Evolutionary conservation across 2,797 vertebrate species (phyloP).

Genomic region (Synanceia verrucosa): DNA sequence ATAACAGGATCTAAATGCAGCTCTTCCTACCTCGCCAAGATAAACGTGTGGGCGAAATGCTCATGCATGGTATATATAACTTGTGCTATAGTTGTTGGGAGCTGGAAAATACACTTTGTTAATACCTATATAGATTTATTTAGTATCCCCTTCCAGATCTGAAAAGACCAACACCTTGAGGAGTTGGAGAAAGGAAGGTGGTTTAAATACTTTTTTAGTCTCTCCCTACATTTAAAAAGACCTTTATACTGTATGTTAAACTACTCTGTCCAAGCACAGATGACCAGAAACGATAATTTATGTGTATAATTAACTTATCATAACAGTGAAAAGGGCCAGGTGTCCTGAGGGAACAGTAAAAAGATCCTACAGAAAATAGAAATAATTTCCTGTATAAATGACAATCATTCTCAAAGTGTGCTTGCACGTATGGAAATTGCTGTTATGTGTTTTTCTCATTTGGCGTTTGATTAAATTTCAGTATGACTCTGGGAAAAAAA

Average conservation of each 20-base stretch:
- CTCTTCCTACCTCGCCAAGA: conserved; percentile 65
- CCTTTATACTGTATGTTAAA: conserved; percentile 56
- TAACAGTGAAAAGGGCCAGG: conserved; percentile 73
- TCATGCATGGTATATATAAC: conserved; percentile 42
- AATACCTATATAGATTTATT: conserved; percentile 24
- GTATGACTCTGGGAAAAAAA: conserved; percentile 44
- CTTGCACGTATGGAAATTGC: conserved; percentile 61
- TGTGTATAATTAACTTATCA: conserved; percentile 75
- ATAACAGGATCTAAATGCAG: conserved; percentile 45
- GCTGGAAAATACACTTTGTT: conserved; percentile 48
- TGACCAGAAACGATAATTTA: conserved; percentile 69
- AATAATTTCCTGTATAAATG: conserved; percentile 61
- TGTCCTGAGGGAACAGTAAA: conserved; percentile 66
- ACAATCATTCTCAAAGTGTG: conserved; percentile 65
- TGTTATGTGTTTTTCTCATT: conserved; percentile 68
- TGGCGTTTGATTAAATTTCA: conserved; percentile 66
- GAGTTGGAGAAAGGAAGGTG: conserved; percentile 2
- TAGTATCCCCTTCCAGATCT: conserved; percentile 29
- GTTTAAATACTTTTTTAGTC: conserved; percentile 8
- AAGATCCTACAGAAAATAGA: conserved; percentile 56
- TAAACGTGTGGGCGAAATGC: conserved; percentile 51
- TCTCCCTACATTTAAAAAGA: conserved; percentile 33
- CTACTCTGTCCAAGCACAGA: conserved; percentile 44
- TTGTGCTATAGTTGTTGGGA: conserved; percentile 29
- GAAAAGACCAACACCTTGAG: conserved; percentile 2